Percentiles rank a stretch among this genome's conserved stretches.
These are phyloP conservation scores for Thermophis baileyi DNA, from an alignment of 2,113 vertebrate genomes.

Conservation along the genomic window DNA sequence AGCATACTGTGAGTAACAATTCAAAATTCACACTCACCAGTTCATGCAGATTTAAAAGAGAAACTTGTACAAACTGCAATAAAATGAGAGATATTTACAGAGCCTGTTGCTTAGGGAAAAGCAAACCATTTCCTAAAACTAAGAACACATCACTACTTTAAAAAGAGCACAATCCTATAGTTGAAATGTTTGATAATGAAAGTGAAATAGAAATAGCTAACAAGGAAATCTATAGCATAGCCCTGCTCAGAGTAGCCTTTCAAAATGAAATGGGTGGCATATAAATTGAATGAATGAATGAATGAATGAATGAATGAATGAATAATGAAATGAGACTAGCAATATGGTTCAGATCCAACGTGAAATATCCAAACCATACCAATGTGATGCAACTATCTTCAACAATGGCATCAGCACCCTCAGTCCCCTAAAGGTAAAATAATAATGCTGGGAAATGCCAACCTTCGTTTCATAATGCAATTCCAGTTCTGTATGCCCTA, in stretches of 20 bases:
- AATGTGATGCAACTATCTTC: neutral
- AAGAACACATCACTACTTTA: neutral
- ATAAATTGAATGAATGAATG: too few species aligned
- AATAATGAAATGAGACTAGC: neutral
- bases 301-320: too few species aligned
- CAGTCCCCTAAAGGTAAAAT: neutral
- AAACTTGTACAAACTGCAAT: neutral
- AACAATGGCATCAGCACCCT: neutral
- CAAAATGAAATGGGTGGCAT: too few species aligned
- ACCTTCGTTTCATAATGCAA: neutral
- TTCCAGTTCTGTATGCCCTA: neutral
- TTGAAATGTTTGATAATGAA: neutral
- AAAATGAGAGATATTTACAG: neutral
- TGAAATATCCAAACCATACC: neutral
- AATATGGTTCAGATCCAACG: neutral
- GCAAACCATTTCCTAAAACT: neutral
- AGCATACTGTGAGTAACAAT: neutral
- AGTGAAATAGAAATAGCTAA: neutral
- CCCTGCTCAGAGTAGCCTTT: too few species aligned
- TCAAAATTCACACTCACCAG: neutral
- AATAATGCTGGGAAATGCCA: neutral
- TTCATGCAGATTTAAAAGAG: neutral
- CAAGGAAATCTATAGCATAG: neutral
- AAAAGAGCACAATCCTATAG: neutral
- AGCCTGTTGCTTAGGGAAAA: neutral